Evolutionary conservation across 2,888 invertebrate genomes (phyloP), one percentile per base, ranked within the genome.

Genomic region (Leptarthrus brevirostris): DNA sequence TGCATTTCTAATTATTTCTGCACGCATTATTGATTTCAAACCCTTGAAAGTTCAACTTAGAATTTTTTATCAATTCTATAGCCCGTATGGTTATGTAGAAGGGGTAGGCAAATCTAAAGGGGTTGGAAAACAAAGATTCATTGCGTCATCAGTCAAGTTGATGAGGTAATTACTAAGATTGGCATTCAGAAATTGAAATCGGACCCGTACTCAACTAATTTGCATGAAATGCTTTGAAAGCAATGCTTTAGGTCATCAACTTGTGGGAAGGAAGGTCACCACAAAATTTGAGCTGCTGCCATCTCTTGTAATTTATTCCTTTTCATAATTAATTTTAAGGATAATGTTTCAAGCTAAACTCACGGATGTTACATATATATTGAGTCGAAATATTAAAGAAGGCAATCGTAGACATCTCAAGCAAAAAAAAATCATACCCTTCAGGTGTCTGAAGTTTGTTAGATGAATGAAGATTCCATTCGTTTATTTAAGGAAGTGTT

Each of bases 71-170:
- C 47, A 36, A 34, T 12, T 61, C 61, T 49, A 36, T 5, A 54
- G 72, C 36, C 73, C 75, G 73, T 73, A 76, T 72, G 72, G n/a
- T 76, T 74, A 72, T 74, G 16, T 22, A 20, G 34, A 36, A 14
- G 36, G 36, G 58, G 6, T 6, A 61, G 18, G 3, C 16, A 53
- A 6, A 12, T 73, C 44, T 61, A 73, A 73, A 75, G 70, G 75
- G 75, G 72, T 74, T 75, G 73, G 71, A 74, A 75, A 73, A 72
- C 72, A 75, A 78, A 79, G 78, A 78, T 78, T 78, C 79, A 79
- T 79, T 82, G 81, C 82, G 82, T 84, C 84, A 84, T 84, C 84
- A 84, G 84, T 84, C 84, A 84, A 83, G 81, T 84, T 84, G 84
- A 84, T 84, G 83, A 82, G 82, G 83, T 84, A 84, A 84, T 84